A percentile compares a stretch with the other conserved stretches of the same genome.
phyloP scores from a whole-genome alignment of 1,140 invertebrate genomes.

The Ceratitis capitata region DNA sequence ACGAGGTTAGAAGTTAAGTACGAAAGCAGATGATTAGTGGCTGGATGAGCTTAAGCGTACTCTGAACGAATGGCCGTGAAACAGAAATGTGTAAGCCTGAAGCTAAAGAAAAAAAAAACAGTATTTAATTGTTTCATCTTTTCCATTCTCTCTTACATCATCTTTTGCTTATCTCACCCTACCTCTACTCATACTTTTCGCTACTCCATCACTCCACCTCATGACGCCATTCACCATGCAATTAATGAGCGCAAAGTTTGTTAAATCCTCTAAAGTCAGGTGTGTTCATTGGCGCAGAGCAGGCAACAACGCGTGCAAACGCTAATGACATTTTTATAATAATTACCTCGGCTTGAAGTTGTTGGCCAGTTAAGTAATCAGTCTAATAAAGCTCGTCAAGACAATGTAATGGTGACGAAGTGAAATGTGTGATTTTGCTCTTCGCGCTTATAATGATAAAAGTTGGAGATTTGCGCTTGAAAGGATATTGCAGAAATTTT shows the following conservation, averaged over 20 bases:
- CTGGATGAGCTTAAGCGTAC: background rate
- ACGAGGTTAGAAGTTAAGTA: background rate
- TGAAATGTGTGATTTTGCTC: background rate
- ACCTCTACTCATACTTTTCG: too few relatives aligned
- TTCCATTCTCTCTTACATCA: background rate
- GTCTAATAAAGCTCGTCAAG: background rate
- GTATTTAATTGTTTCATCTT: background rate
- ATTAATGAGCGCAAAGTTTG: constrained; percentile 4
- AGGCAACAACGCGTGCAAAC: background rate
- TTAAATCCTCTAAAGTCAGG: background rate
- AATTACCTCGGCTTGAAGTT: background rate
- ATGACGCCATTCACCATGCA: background rate
- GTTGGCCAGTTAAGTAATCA: background rate
- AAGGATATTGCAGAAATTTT: too few relatives aligned
- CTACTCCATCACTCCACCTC: background rate
- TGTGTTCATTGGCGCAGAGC: constrained; percentile 19
- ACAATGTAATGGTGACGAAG: background rate
- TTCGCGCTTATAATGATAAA: too few relatives aligned
- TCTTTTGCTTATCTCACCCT: background rate
- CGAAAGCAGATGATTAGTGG: background rate
- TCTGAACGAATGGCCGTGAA: background rate
- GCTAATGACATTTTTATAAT: background rate
- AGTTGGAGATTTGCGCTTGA: too few relatives aligned
- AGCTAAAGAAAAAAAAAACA: background rate
- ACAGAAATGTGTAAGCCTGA: background rate